Percentiles rank a stretch among this genome's conserved stretches.
These are phyloP conservation scores for Drosophila trapezifrons DNA, from an alignment of 1,140 invertebrate genomes.

Conservation along the genomic window DNA sequence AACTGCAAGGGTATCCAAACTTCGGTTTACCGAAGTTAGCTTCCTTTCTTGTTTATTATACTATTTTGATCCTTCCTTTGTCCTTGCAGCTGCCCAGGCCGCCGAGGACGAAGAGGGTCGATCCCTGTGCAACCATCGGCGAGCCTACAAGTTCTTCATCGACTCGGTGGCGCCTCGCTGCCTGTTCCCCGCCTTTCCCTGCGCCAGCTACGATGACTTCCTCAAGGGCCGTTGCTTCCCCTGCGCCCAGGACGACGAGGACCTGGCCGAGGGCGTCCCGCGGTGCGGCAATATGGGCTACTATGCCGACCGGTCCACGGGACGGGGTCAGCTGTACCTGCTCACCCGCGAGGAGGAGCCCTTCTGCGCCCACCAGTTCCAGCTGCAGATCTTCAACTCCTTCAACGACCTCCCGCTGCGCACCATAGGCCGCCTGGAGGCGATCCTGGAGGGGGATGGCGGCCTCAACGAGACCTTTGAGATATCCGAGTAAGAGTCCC, in stretches of 20 bases:
- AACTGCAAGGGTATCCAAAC: too few species aligned
- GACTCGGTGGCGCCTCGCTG: conserved; percentile 96
- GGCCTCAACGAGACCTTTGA: conserved; percentile 94
- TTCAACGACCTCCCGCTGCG: conserved; percentile 88
- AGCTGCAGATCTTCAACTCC: conserved; percentile 91
- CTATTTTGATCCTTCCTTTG: too few species aligned
- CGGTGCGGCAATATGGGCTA: conserved; percentile 97
- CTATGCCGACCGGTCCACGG: conserved; percentile 92
- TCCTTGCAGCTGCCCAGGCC: conserved; percentile 85
- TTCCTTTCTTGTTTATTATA: too few species aligned
- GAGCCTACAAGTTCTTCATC: conserved; percentile 96
- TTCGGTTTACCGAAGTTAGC: too few species aligned
- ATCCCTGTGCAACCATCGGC: conserved; percentile 94
- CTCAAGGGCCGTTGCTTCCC: conserved; percentile 86
- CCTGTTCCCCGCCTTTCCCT: conserved; percentile 94
- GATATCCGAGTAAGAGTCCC: conserved; percentile 87
- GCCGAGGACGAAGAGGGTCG: conserved; percentile 93
- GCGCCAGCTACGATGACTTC: conserved; percentile 93
- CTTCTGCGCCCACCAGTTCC: conserved; percentile 96
- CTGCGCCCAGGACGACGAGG: conserved; percentile 84
- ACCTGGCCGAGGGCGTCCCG: conserved; percentile 84
- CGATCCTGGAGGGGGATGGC: conserved; percentile 91
- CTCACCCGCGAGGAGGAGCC: conserved; percentile 95
- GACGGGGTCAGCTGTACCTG: conserved; percentile 92
- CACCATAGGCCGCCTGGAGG: conserved; percentile 90